Conservation (phyloP, 1,140 invertebrate genomes). For the Drosophila punjabiensis region DNA sequence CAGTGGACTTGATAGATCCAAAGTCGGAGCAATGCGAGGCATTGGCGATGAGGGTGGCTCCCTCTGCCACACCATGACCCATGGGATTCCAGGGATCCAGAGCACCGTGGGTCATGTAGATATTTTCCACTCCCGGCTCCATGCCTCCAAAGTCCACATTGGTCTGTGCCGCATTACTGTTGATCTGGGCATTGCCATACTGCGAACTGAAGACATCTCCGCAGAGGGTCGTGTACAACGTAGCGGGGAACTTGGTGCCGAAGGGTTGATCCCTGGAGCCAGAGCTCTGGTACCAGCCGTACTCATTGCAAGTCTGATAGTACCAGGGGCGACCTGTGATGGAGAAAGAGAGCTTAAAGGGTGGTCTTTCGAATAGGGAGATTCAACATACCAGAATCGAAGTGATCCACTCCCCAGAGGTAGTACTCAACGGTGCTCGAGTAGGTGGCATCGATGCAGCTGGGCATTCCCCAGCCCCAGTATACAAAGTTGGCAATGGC, state of each 20-base stretch:
- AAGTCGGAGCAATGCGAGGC: constrained; percentile 91
- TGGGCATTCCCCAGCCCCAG: constrained; percentile 36
- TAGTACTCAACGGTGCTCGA: constrained; percentile 61
- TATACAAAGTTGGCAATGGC: constrained; percentile 75
- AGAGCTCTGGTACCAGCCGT: constrained; percentile 93
- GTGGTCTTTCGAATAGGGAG: neutral
- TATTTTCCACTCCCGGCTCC: constrained; percentile 87
- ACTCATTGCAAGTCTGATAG: constrained; percentile 94
- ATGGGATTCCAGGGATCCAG: constrained; percentile 89
- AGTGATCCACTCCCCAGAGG: constrained; percentile 41
- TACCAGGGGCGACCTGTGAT: constrained; percentile 89
- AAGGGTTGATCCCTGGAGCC: constrained; percentile 88
- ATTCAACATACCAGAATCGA: constrained; percentile 54
- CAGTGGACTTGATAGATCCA: constrained; percentile 86
- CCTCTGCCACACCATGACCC: constrained; percentile 87
- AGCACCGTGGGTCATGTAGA: constrained; percentile 88
- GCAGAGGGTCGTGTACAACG: constrained; percentile 89
- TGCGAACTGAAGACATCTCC: constrained; percentile 88
- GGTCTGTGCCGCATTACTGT: constrained; percentile 86
- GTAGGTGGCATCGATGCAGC: constrained; percentile 68
- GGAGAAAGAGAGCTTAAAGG: neutral
- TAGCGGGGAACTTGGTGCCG: constrained; percentile 87
- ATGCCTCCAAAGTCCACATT: constrained; percentile 88
- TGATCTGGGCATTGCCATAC: constrained; percentile 86
- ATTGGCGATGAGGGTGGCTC: constrained; percentile 85